Evolutionary conservation across 2,888 invertebrate species (phyloP), one percentile per base, ranked within the genome.

Genomic region (Drosophila nr. medialis): DNA sequence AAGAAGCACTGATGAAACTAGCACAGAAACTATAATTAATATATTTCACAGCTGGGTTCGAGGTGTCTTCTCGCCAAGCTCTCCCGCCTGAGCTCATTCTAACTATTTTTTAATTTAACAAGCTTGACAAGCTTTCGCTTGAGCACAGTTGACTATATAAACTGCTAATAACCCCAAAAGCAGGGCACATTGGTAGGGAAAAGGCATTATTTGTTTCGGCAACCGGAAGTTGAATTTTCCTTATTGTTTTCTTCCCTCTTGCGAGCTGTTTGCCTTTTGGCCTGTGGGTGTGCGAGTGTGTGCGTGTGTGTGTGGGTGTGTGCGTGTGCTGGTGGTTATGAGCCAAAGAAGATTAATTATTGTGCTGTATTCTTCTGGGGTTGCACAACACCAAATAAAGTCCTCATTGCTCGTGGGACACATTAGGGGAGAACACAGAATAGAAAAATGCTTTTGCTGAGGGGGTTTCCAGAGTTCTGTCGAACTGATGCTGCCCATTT

Each of bases 321-420:
- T 27, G 18, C 56, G 56, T 34, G 38, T 75, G 18, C n/a, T 34
- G 15, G 72, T 49, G 74, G 64, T 54, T 61, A 72, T 68, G 67
- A 68, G 49, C 62, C 48, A 62, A 61, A 83, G 61, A 80, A 87
- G 85, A 84, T 80, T 87, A 87, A 84, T 84, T 84, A 68, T 72
- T 71, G 62, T 64, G 45, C 54, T 59, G 74, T 64, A 68, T 59
- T 64, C 45, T 59, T 61, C 6, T 34, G 15, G 53, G 59, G 38
- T 29, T 27, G 13, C 24, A 27, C 10, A 32, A n/a, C n/a, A 7
- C 21, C 13, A 15, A 40, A 45, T 8, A 45, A 30, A 42, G 21
- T 29, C 30, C 24, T 30, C 29, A 29, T 21, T 42, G 21, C 87
- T 77, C 80, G 82, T 87, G 87, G 71, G 67, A 68, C 80, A 84